Conservation (phyloP, 2,888 invertebrate genomes). For the Mactromeris polynyma region DNA sequence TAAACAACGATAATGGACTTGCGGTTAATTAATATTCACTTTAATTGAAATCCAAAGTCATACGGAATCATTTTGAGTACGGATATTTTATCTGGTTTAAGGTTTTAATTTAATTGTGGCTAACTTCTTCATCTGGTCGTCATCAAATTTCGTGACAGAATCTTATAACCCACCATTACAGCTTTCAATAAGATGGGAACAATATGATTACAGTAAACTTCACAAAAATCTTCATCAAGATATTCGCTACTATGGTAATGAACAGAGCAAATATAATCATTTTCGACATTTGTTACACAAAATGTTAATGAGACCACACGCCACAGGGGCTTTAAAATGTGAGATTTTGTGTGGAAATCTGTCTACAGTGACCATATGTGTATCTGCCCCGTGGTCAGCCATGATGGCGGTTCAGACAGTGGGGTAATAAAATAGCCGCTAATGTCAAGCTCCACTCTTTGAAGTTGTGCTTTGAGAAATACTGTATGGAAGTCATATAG, state of each 20-base stretch:
- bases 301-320: slow-evolving; percentile 28
- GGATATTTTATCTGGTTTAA: too few relatives aligned
- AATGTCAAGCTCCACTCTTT: slow-evolving; percentile 10
- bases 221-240: neutral
- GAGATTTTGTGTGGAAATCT: neutral
- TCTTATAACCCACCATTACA: neutral
- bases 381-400: neutral
- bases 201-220: neutral
- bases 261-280: neutral
- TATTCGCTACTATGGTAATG: neutral
- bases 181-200: neutral
- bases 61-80: too few relatives aligned
- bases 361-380: neutral
- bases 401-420: neutral
- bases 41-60: too few relatives aligned
- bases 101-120: neutral
- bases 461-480: neutral
- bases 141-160: neutral
- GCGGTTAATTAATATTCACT: too few relatives aligned
- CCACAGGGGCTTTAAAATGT: slow-evolving; percentile 1
- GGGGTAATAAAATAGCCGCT: slow-evolving; percentile 18
- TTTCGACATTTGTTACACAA: slow-evolving; percentile 31
- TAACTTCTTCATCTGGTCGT: neutral
- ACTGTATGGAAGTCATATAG: neutral
- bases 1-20: too few relatives aligned